Evolutionary conservation across 2,113 vertebrate species (phyloP).

Genomic region (Cyanoliseus patagonus): DNA sequence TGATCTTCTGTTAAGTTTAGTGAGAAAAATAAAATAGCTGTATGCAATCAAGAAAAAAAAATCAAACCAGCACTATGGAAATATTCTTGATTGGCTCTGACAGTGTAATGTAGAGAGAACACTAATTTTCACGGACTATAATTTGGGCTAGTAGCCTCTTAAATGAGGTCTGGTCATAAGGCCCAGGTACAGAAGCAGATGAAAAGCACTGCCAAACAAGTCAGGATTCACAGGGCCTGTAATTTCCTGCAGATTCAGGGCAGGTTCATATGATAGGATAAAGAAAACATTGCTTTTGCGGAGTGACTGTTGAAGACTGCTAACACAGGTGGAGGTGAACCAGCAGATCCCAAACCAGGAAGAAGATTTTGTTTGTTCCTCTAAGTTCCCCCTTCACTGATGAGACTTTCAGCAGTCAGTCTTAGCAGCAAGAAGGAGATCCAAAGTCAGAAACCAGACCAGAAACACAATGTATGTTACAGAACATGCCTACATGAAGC

Average conservation of each 20-base stretch:
- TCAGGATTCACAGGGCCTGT: background rate
- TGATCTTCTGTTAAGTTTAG: background rate
- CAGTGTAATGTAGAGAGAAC: background rate
- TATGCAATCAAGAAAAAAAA: background rate
- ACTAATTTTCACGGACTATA: background rate
- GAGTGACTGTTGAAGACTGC: background rate
- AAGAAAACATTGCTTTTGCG: background rate
- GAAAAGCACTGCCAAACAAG: background rate
- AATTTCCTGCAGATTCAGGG: background rate
- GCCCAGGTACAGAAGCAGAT: background rate
- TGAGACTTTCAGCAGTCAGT: background rate
- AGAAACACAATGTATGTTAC: background rate
- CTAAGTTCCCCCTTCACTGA: background rate
- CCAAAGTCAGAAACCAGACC: background rate
- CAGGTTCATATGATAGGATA: background rate
- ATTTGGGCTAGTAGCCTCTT: background rate
- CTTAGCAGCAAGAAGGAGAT: background rate
- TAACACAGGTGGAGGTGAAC: background rate
- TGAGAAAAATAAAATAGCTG: background rate
- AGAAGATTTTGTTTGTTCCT: background rate
- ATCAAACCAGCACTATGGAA: background rate
- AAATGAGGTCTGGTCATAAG: background rate
- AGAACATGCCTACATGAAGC: background rate
- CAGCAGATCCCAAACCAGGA: background rate
- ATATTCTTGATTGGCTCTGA: background rate